Conservation (phyloP, 1,140 invertebrate species). For the Yoshiicerus persimilis region DNA sequence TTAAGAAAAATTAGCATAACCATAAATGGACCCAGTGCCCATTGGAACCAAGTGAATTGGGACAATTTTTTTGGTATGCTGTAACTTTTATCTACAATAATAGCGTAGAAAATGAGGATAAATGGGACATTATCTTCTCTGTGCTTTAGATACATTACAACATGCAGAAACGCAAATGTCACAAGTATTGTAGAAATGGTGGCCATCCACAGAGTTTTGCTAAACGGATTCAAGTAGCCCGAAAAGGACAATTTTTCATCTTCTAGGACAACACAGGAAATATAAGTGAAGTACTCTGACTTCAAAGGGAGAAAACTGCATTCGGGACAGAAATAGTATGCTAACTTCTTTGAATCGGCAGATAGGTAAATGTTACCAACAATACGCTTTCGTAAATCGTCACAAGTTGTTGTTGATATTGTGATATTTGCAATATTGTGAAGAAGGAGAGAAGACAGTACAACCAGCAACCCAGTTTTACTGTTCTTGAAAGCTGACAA, state of each 20-base stretch:
- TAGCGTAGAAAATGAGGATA: background rate
- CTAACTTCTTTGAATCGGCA: too few relatives aligned
- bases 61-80: background rate
- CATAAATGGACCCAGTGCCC: background rate
- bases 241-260: background rate
- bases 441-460: too few relatives aligned
- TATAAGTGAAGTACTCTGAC: too few relatives aligned
- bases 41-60: background rate
- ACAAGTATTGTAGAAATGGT: background rate
- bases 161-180: background rate
- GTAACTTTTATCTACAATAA: background rate
- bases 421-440: too few relatives aligned
- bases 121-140: background rate
- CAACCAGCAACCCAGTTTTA: too few relatives aligned
- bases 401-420: too few relatives aligned
- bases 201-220: background rate
- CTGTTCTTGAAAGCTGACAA: too few relatives aligned
- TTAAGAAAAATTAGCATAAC: background rate
- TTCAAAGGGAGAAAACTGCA: too few relatives aligned
- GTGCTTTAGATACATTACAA: too few relatives aligned
- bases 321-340: too few relatives aligned
- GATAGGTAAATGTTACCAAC: too few relatives aligned
- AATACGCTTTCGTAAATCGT: too few relatives aligned
- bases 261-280: background rate
- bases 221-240: background rate